Conservation (phyloP, 2,113 vertebrate species). For the Gallinago paraguaiae region DNA sequence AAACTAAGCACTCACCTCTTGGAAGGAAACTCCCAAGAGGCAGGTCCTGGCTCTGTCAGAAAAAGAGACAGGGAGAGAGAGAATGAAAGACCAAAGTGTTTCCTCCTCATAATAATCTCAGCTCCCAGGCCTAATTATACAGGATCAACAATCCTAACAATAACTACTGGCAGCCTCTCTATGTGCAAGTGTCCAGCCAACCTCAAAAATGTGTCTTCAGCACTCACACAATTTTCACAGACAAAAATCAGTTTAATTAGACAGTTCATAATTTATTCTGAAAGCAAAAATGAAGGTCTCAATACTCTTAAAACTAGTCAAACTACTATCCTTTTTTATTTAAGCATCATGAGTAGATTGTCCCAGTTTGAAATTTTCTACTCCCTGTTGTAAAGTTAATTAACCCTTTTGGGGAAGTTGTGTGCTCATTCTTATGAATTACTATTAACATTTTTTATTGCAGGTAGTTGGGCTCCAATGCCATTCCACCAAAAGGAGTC, state of each 20-base stretch:
- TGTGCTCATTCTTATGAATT: constrained; percentile 1
- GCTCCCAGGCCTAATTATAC: constrained; percentile 17
- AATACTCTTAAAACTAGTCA: not conserved
- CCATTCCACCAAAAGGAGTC: constrained; percentile 19
- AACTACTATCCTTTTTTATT: not conserved
- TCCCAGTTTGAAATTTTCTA: constrained; percentile 30
- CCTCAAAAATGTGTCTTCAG: constrained; percentile 24
- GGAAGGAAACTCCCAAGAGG: not conserved
- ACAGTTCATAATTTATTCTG: not conserved
- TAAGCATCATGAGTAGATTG: not conserved
- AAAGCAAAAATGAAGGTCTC: not conserved
- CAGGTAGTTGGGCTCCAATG: not conserved
- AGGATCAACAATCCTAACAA: constrained; percentile 2
- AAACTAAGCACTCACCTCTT: not conserved
- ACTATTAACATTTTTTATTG: constrained; percentile 40
- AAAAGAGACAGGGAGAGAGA: not conserved
- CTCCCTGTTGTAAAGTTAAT: constrained; percentile 22
- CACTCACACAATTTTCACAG: not conserved
- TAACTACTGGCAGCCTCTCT: not conserved
- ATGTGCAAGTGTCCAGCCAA: not conserved
- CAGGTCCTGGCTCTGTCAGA: not conserved
- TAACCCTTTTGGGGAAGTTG: constrained; percentile 36
- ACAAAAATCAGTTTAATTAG: constrained; percentile 14
- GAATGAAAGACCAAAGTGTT: not conserved
- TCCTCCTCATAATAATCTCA: not conserved